Conservation (phyloP, 1,140 invertebrate species). For the Myzus persicae region DNA sequence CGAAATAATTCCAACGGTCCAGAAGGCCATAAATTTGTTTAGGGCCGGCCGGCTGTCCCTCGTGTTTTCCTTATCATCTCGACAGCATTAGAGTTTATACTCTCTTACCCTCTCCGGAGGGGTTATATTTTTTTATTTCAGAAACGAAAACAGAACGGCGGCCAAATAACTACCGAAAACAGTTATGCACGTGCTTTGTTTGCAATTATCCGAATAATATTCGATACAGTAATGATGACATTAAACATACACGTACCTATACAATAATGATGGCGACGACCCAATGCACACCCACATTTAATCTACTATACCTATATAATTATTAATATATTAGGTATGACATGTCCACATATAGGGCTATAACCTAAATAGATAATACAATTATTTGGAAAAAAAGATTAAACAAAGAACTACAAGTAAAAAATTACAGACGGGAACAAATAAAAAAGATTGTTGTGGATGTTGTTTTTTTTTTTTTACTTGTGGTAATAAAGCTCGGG, state of each 20-base stretch:
- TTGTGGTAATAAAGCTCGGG: slow-evolving; percentile 56
- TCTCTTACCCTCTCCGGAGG: not conserved
- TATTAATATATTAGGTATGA: not conserved
- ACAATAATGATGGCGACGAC: not conserved
- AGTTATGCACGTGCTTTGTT: not conserved
- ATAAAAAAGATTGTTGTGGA: slow-evolving; percentile 56
- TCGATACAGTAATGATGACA: not conserved
- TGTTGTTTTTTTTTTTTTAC: slow-evolving; percentile 47
- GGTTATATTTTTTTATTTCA: not conserved
- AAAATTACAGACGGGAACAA: slow-evolving; percentile 39
- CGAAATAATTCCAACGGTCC: slow-evolving; percentile 58
- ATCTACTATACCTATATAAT: not conserved
- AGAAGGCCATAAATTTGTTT: slow-evolving; percentile 58
- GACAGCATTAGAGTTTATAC: slow-evolving; percentile 56
- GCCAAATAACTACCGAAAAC: not conserved
- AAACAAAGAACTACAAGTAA: not conserved
- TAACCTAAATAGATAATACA: not conserved
- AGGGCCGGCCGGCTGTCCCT: slow-evolving; percentile 55
- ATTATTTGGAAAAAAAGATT: not conserved
- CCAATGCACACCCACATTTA: not conserved
- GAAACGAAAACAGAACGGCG: not conserved
- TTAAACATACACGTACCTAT: no score
- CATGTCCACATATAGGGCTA: not conserved
- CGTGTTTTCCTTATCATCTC: slow-evolving; percentile 57
- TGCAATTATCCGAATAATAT: not conserved